phyloP scores from a whole-genome alignment of 2,888 invertebrate genomes.

The Drosophila trichaetosa region DNA sequence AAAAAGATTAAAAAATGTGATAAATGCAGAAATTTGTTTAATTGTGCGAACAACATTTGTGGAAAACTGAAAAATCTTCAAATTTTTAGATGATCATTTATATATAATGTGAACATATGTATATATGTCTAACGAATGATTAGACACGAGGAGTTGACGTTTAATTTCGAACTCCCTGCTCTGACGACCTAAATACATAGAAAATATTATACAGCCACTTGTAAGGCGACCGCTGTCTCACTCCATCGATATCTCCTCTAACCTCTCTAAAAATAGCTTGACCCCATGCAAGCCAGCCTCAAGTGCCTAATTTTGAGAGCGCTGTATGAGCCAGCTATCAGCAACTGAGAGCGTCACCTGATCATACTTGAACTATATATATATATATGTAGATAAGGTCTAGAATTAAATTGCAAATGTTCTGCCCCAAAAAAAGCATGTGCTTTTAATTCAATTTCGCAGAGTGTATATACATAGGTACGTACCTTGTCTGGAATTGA shows the following conservation, averaged over 20 bases:
- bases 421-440: not conserved
- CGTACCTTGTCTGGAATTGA: slow-evolving; percentile 68
- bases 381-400: not conserved
- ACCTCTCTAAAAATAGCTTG: too few species aligned
- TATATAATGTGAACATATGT: not conserved
- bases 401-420: not conserved
- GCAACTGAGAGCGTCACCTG: too few species aligned
- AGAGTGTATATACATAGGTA: not conserved
- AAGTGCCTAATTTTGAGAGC: too few species aligned
- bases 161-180: too few species aligned
- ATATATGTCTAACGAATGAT: too few species aligned
- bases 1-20: not conserved
- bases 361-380: not conserved
- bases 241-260: too few species aligned
- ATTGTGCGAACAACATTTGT: slow-evolving; percentile 18
- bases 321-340: too few species aligned
- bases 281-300: too few species aligned
- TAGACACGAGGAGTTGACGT: too few species aligned
- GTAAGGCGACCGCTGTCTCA: too few species aligned
- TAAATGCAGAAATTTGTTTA: slow-evolving; percentile 5
- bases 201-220: too few species aligned
- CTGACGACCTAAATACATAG: too few species aligned
- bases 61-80: not conserved
- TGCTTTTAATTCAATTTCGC: slow-evolving; percentile 25
- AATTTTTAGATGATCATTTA: not conserved